Percentiles rank a stretch among this genome's conserved stretches.
Evolutionary conservation across 37 sponge, comb jelly and placozoan genomes (phyloP).

Genomic region (Lycopodina hypogea): DNA sequence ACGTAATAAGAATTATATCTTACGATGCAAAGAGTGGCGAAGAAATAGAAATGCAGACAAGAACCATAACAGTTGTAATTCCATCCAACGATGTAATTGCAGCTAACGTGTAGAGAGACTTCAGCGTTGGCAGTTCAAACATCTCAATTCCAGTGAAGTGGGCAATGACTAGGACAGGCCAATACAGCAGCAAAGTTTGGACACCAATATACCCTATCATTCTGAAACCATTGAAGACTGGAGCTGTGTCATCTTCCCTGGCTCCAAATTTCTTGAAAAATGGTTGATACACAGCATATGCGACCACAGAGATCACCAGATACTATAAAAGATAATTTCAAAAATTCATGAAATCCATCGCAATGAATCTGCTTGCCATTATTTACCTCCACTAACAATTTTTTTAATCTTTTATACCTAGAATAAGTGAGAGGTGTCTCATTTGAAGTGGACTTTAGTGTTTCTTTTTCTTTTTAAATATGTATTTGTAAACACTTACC

Average conservation of each 20-base stretch:
- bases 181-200: constrained; percentile 56
- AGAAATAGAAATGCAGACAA: constrained; percentile 51
- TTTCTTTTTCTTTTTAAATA: background rate
- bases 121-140: constrained; percentile 39
- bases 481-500: background rate
- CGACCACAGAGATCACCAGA: background rate
- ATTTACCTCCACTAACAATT: background rate
- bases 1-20: too few species aligned
- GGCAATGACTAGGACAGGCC: constrained; percentile 34
- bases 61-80: constrained; percentile 30
- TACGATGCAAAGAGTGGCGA: constrained; percentile 78
- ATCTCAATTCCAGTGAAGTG: too few species aligned
- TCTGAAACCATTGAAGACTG: constrained; percentile 54
- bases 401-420: too few species aligned
- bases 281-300: constrained; percentile 46
- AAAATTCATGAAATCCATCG: too few species aligned
- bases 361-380: background rate
- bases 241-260: constrained; percentile 54
- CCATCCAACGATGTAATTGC: constrained; percentile 42
- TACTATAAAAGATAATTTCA: background rate
- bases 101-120: constrained; percentile 21
- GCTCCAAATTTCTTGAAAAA: constrained; percentile 58
- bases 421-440: too few species aligned
- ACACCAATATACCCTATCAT: constrained; percentile 72
- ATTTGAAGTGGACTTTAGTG: background rate